phyloP scores from a whole-genome alignment of 2,797 vertebrate genomes.

The Myotis findleyi region DNA sequence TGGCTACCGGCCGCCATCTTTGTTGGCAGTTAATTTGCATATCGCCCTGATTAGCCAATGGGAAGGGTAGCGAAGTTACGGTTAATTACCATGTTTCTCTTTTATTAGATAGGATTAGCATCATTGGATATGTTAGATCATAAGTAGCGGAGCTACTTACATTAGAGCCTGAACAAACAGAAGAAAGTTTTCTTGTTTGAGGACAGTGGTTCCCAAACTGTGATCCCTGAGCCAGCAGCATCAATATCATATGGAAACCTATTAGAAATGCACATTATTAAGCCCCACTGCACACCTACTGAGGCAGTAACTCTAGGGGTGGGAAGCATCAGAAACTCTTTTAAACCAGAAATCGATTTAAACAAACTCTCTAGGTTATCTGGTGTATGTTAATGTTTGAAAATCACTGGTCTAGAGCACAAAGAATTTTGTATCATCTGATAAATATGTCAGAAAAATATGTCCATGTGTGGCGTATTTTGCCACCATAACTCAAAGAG shows the following conservation, averaged over 20 bases:
- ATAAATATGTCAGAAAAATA: not conserved
- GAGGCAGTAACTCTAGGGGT: not conserved
- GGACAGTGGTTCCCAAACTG: not conserved
- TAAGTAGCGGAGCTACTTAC: not conserved
- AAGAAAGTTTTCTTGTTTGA: not conserved
- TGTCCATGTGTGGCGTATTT: not conserved
- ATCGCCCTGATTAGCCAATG: too few relatives aligned
- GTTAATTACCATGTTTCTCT: too few relatives aligned
- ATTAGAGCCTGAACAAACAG: not conserved
- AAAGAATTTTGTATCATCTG: not conserved
- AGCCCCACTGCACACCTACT: not conserved
- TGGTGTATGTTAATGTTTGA: not conserved
- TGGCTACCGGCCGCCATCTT: too few relatives aligned
- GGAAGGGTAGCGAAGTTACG: too few relatives aligned
- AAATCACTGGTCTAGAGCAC: not conserved
- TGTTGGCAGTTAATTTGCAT: too few relatives aligned
- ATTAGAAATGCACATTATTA: not conserved
- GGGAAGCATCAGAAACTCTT: not conserved
- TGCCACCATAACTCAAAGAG: not conserved
- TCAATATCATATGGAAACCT: not conserved
- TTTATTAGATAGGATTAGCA: not conserved
- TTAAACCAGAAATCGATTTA: not conserved
- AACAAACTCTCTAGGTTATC: not conserved
- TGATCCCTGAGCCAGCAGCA: not conserved
- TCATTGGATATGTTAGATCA: not conserved